Evolutionary conservation across 2,113 vertebrate genomes (phyloP).

Genomic region (Ranitomeya imitator): DNA sequence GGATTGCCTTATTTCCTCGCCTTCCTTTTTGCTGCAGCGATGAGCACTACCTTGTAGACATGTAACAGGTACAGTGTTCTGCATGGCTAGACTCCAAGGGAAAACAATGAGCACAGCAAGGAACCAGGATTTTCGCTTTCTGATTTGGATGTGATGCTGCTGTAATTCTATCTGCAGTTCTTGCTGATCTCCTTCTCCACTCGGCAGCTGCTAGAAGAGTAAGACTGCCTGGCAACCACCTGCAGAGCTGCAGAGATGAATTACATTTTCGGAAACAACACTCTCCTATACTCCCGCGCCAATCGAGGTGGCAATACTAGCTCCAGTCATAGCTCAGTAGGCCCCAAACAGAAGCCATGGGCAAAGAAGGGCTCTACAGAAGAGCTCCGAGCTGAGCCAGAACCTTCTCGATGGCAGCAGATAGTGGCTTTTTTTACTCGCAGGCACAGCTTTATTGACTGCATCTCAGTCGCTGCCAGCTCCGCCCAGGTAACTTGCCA

Average conservation of each 20-base stretch:
- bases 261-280: constrained; percentile 99
- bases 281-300: constrained; percentile 87
- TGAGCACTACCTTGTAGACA: constrained; percentile 62
- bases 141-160: constrained; percentile 77
- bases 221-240: constrained; percentile 81
- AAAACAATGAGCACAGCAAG: constrained; percentile 66
- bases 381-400: constrained; percentile 79
- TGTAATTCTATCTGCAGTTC: constrained; percentile 81
- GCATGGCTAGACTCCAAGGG: constrained; percentile 60
- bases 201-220: constrained; percentile 81
- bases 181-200: constrained; percentile 74
- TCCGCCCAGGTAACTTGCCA: constrained; percentile 87
- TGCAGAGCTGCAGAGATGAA: constrained; percentile 90
- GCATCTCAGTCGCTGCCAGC: constrained; percentile 85
- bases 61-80: constrained; percentile 68
- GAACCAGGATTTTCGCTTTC: constrained; percentile 70
- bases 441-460: constrained; percentile 93
- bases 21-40: constrained; percentile 58
- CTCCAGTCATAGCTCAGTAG: constrained; percentile 81
- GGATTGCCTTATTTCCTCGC: constrained; percentile 56
- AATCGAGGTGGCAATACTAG: constrained; percentile 80
- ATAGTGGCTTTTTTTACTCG: constrained; percentile 91
- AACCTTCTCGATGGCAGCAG: constrained; percentile 93
- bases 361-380: constrained; percentile 89
- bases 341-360: constrained; percentile 87